Percentiles rank a stretch among this genome's conserved stretches.
phyloP scores from a whole-genome alignment of 2,888 invertebrate species.

The Barypeithes pellucidus region DNA sequence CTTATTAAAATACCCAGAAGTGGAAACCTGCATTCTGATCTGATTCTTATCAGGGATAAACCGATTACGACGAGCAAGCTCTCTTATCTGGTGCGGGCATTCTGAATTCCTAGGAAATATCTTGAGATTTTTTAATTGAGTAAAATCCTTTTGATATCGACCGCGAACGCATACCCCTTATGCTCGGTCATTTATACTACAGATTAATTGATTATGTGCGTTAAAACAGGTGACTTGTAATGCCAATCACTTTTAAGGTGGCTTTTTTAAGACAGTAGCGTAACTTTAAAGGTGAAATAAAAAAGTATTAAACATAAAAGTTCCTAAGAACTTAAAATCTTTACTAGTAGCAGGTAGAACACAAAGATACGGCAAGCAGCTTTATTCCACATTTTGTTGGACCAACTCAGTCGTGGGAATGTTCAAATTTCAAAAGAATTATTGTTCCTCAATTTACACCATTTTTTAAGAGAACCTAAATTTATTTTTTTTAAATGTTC shows the following conservation, averaged over 20 bases:
- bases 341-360: too few species aligned
- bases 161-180: conserved; percentile 34
- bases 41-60: conserved; percentile 61
- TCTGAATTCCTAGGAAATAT: conserved; percentile 62
- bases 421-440: too few species aligned
- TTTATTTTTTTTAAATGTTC: too few species aligned
- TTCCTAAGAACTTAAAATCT: too few species aligned
- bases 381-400: too few species aligned
- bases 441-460: too few species aligned
- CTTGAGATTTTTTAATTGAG: conserved; percentile 60
- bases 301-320: too few species aligned
- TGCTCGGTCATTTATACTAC: conserved; percentile 37
- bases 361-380: too few species aligned
- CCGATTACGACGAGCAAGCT: conserved; percentile 58
- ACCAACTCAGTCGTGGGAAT: too few species aligned
- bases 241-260: conserved; percentile 14
- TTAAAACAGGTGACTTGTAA: conserved; percentile 24
- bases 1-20: conserved; percentile 35
- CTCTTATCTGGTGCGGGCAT: conserved; percentile 61
- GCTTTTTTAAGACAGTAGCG: neutral
- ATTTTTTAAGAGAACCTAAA: too few species aligned
- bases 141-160: conserved; percentile 49
- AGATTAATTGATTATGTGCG: conserved; percentile 39
- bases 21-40: conserved; percentile 40
- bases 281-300: neutral